Evolutionary conservation across 2,797 vertebrate genomes (phyloP).

Genomic region (Atherinosoma microstoma): DNA sequence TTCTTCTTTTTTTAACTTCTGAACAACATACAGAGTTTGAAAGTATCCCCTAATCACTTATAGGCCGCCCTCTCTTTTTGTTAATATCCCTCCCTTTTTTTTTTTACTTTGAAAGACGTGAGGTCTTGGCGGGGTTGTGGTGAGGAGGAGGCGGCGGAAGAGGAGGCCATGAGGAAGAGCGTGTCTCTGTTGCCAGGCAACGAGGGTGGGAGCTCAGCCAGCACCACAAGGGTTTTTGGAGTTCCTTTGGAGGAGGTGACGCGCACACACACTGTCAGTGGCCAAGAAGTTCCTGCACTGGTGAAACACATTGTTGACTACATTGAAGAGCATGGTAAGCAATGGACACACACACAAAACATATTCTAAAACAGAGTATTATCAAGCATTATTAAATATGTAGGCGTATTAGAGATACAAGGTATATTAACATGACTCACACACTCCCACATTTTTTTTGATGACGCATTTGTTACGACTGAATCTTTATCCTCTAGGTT

Average conservation of each 20-base stretch:
- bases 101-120: slow-evolving; percentile 79
- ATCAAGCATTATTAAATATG: background rate
- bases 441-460: background rate
- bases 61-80: background rate
- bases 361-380: background rate
- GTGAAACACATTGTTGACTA: slow-evolving; percentile 97
- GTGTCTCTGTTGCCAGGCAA: slow-evolving; percentile 96
- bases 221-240: slow-evolving; percentile 95
- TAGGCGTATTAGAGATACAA: background rate
- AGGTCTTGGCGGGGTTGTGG: slow-evolving; percentile 93
- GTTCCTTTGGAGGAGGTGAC: slow-evolving; percentile 96
- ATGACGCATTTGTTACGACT: background rate
- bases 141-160: slow-evolving; percentile 98
- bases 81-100: background rate
- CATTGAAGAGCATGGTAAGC: slow-evolving; percentile 97
- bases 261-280: slow-evolving; percentile 85
- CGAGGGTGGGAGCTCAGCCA: slow-evolving; percentile 81
- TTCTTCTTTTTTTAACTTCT: background rate
- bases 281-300: slow-evolving; percentile 94
- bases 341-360: background rate
- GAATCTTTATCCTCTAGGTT: background rate
- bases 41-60: background rate
- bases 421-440: background rate
- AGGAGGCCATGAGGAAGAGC: slow-evolving; percentile 98
- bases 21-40: background rate